Base-by-base conservation (phyloP, 2,888 invertebrate genomes). In the Caenorhabditis sulstoni region DNA sequence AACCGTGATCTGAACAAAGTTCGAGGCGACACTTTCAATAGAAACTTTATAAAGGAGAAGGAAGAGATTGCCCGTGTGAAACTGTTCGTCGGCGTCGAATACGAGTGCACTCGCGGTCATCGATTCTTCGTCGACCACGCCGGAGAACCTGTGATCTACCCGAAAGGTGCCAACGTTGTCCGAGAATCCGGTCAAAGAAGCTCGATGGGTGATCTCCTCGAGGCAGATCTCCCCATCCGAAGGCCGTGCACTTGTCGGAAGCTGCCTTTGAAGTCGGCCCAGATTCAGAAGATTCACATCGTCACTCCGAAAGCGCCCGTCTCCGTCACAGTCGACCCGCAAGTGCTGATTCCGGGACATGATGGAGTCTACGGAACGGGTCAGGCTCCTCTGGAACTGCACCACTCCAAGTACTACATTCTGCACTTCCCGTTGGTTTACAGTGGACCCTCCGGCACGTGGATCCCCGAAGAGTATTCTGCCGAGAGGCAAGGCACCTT, bases 101-200 rank as follows among this genome's bases (percentile, higher is more conserved):
- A 97, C 91, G 98, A 99, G 91, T 99, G 98, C 91, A 94, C 95
- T 0, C 91, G 95, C n/a, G 98, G 98, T n/a, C 97, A 99, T 91
- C 93, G 96, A 67, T 96, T 96, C 91, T 96, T 97, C 94, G 95
- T 39, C 94, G 77, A 74, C 62, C 52, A 70, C 20, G 14, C 23
- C 1, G 81, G 80, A 39, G 83, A 83, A 11, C 84, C 84, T 0
- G 16, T 82, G 0, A 57, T 82, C 11, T 68, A 68, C 18, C 53
- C 79, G 22, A 81, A 73, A 49, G 62, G 62, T 20, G 22, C 66
- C 14, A 65, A 66, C 18, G 47, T 66, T 8, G 16, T 37, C 8
- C 35, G 45, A 18, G 80, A 76, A 23, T 61, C 75, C 0, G 16
- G 57, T 3, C 53, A 44, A 9, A 53, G 71, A 3, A 39, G 65